Conservation (phyloP, 2,113 vertebrate species). For the Cyprichromis sp. region DNA sequence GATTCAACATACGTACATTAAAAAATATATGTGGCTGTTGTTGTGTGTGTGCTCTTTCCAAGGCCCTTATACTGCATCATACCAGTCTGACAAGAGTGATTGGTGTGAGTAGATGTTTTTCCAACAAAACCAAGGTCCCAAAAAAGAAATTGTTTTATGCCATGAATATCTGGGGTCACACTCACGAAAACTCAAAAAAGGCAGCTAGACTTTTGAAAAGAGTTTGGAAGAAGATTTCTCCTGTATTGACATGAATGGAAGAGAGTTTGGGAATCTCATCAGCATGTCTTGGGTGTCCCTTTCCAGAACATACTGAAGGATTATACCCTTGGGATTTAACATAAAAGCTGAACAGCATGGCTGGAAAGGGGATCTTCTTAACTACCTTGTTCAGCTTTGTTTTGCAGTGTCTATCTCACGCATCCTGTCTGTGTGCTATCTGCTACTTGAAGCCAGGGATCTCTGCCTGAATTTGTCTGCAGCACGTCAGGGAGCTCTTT, state of each 20-base stretch:
- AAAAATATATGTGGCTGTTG: background rate
- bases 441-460: background rate
- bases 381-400: background rate
- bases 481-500: background rate
- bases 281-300: background rate
- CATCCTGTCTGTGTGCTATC: background rate
- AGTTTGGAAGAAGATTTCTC: background rate
- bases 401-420: background rate
- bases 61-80: background rate
- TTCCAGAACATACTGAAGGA: background rate
- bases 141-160: background rate
- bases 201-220: background rate
- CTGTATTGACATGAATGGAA: background rate
- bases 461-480: background rate
- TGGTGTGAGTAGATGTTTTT: background rate
- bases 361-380: background rate
- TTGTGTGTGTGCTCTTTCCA: background rate
- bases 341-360: background rate
- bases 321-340: background rate
- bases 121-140: background rate
- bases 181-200: background rate
- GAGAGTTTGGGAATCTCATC: background rate
- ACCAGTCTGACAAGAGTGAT: background rate
- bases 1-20: background rate
- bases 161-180: background rate